Base-by-base conservation (phyloP, 2,888 invertebrate species). In the Iselma pallidipennis region DNA sequence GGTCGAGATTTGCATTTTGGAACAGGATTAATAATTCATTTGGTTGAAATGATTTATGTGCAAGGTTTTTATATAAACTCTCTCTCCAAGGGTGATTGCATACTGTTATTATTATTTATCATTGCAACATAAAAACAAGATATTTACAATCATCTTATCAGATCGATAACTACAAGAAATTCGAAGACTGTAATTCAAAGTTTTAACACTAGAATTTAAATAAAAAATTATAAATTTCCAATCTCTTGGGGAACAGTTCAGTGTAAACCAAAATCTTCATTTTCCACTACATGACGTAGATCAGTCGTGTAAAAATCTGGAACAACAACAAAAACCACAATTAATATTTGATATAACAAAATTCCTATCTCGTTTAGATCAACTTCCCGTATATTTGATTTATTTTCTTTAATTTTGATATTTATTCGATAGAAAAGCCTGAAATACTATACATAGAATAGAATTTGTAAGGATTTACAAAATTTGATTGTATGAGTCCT, bases 1-100 rank as follows among this genome's bases (percentile, higher is more conserved):
- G 62, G 58, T 55, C 33, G 54, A 21, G 57, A 56, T 63, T 63
- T 63, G 59, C 63, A 63, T 60, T 57, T 50, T 4, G 9, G 28
- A 56, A 50, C 19, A 26, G 45, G 57, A 57, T 58, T 54, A 63
- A 63, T 63, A 63, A 63, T 57, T 57, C 63, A 63, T 56, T 26
- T 10, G 4, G 50, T 14, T 16, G 16, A 28, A 26, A 50, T 25
- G 50, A 50, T 50, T 50, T 50, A 50, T 50, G n/a, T 10, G 10
- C 23, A n/a, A 10, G 16, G 14, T 4, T 37, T 14, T 37, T 37
- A 37, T 37, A 37, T 37, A 37, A 37, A 16, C 28, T 23, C 12
- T 2, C 10, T 16, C 28, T 14, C 51, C 51, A 51, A 51, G 51
- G 29, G 51, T 51, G 29, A 29, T 31, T 31, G 2, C 2, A 37